A percentile compares a stretch with the other conserved stretches of the same genome.
Evolutionary conservation across 2,113 vertebrate genomes (phyloP).

Genomic region (Hemiscyllium ocellatum): DNA sequence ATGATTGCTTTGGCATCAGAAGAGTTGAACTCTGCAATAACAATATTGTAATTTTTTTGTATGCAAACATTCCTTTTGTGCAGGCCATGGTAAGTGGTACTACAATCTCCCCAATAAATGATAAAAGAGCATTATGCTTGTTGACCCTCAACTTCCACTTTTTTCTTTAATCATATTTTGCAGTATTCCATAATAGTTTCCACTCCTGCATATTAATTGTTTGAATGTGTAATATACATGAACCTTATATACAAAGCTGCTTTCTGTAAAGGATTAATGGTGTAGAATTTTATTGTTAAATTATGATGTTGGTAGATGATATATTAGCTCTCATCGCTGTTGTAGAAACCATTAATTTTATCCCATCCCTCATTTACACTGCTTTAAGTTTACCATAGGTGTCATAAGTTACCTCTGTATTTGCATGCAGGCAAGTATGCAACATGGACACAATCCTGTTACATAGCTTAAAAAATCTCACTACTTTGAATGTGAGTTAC

Average conservation of each 20-base stretch:
- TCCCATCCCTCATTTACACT: background rate
- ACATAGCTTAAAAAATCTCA: background rate
- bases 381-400: background rate
- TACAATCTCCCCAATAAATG: conserved; percentile 38
- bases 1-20: conserved; percentile 6
- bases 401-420: background rate
- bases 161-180: background rate
- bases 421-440: background rate
- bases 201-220: background rate
- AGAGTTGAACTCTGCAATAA: conserved; percentile 48
- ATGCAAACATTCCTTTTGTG: conserved; percentile 68
- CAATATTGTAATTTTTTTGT: conserved; percentile 68
- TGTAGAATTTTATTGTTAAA: background rate
- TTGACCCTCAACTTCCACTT: background rate
- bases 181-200: background rate
- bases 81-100: conserved; percentile 89
- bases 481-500: background rate
- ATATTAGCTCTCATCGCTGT: background rate
- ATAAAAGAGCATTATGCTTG: conserved; percentile 34
- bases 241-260: conserved; percentile 26
- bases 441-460: background rate
- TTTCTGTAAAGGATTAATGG: conserved; percentile 10
- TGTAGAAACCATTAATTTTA: background rate
- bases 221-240: background rate
- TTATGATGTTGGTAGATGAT: background rate